A percentile compares a stretch with the other conserved stretches of the same genome.
These are phyloP conservation scores for Eulithis testata DNA, from an alignment of 2,888 invertebrate genomes.

Conservation along the genomic window DNA sequence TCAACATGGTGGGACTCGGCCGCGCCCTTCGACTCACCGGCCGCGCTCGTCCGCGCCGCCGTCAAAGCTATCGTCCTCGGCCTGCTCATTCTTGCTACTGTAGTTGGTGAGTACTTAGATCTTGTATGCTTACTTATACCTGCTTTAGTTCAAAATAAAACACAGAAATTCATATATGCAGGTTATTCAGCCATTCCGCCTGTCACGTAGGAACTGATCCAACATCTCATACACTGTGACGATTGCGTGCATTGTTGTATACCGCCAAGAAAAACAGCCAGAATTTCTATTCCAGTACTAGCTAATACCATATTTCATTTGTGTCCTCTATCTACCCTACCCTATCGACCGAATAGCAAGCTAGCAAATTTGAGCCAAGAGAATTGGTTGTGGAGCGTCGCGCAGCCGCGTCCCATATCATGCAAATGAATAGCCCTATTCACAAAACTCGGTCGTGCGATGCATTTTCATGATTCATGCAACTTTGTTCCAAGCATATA, in stretches of 20 bases:
- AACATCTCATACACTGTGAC: no score
- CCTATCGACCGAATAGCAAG: neutral
- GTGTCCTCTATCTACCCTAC: neutral
- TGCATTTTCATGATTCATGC: slow-evolving; percentile 23
- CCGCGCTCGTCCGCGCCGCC: slow-evolving; percentile 86
- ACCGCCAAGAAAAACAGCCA: no score
- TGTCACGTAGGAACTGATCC: no score
- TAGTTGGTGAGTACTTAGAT: slow-evolving; percentile 78
- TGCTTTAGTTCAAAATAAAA: no score
- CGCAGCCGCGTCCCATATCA: neutral
- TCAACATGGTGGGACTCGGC: slow-evolving; percentile 72
- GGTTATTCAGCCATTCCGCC: no score
- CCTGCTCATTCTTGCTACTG: slow-evolving; percentile 86
- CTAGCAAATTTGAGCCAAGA: slow-evolving; percentile 3
- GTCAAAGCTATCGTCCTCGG: slow-evolving; percentile 85
- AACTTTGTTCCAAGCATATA: slow-evolving; percentile 19
- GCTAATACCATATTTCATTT: no score
- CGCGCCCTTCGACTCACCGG: slow-evolving; percentile 79
- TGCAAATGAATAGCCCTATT: slow-evolving; percentile 21
- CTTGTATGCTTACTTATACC: no score
- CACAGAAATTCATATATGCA: no score
- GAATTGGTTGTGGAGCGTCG: neutral
- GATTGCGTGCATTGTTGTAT: no score
- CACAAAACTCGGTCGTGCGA: slow-evolving; percentile 19
- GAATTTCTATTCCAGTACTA: no score